These are phyloP conservation scores for Sussaba pulchella DNA, from an alignment of 2,888 invertebrate species.

Conservation along the genomic window DNA sequence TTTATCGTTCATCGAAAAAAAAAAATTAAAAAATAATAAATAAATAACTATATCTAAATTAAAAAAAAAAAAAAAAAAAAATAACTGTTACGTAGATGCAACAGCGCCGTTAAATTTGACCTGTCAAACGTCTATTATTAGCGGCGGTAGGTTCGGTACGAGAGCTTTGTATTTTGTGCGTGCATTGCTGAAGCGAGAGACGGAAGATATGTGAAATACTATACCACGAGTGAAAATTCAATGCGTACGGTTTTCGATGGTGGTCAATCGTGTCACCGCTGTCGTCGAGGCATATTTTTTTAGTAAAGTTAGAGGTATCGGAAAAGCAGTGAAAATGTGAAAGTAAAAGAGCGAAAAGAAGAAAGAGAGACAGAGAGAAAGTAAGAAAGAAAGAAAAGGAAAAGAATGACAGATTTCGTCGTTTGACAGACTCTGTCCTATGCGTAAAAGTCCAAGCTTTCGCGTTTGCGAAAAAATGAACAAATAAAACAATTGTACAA, in stretches of 20 bases:
- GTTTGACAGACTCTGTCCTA: slow-evolving; percentile 12
- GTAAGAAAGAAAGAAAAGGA: no score
- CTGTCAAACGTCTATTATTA: slow-evolving; percentile 1
- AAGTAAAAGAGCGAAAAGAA: neutral
- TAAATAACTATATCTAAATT: neutral
- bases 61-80: neutral
- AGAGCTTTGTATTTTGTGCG: slow-evolving; percentile 28
- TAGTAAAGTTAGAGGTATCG: slow-evolving; percentile 40
- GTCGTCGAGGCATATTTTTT: slow-evolving; percentile 51
- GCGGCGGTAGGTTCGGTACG: neutral
- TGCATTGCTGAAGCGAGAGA: slow-evolving; percentile 51
- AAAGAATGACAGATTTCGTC: neutral
- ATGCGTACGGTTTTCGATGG: slow-evolving; percentile 55
- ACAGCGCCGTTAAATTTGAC: slow-evolving; percentile 1
- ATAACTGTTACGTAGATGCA: neutral
- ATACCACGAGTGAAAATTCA: slow-evolving; percentile 50
- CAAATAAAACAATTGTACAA: slow-evolving; percentile 10
- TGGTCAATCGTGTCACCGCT: slow-evolving; percentile 50
- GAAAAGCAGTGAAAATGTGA: neutral
- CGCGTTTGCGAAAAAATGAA: slow-evolving; percentile 10
- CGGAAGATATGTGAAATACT: slow-evolving; percentile 44
- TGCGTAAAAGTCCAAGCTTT: neutral
- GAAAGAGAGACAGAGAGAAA: slow-evolving; percentile 12
- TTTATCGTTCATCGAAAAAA: neutral
- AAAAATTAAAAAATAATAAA: neutral